Conservation (phyloP, 2,888 invertebrate species). For the Microplitis deprimator region DNA sequence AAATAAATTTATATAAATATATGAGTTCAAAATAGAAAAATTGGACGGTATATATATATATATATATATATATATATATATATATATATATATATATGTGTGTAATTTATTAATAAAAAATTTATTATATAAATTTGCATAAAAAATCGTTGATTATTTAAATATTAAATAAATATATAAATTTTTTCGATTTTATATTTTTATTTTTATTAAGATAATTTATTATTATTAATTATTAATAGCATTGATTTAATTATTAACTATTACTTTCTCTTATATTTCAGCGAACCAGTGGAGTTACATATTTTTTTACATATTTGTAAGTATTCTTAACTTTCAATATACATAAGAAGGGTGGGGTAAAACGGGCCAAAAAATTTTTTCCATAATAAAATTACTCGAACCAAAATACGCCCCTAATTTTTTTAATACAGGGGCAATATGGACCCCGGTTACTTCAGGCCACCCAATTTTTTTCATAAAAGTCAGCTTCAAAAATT, state of each 20-base stretch:
- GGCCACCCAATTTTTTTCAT: too few relatives aligned
- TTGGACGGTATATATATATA: not conserved
- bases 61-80: constrained; percentile 14
- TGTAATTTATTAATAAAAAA: not conserved
- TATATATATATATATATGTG: not conserved
- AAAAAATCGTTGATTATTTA: not conserved
- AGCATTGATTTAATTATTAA: constrained; percentile 65
- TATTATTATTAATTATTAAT: not conserved
- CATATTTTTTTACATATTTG: constrained; percentile 62
- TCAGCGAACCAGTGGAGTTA: constrained; percentile 68
- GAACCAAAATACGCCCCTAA: too few relatives aligned
- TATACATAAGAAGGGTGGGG: not conserved
- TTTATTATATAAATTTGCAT: not conserved
- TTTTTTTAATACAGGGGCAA: too few relatives aligned
- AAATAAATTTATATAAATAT: too few relatives aligned
- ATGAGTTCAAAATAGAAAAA: too few relatives aligned
- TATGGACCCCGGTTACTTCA: too few relatives aligned
- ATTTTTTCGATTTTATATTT: too few relatives aligned
- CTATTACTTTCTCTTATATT: constrained; percentile 67
- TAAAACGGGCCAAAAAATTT: too few relatives aligned
- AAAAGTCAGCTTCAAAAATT: too few relatives aligned
- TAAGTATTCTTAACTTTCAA: constrained; percentile 55
- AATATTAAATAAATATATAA: not conserved
- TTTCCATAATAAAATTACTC: too few relatives aligned
- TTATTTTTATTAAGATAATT: too few relatives aligned